Conservation (phyloP, 2,113 vertebrate species). For the Leuciscus idus region DNA sequence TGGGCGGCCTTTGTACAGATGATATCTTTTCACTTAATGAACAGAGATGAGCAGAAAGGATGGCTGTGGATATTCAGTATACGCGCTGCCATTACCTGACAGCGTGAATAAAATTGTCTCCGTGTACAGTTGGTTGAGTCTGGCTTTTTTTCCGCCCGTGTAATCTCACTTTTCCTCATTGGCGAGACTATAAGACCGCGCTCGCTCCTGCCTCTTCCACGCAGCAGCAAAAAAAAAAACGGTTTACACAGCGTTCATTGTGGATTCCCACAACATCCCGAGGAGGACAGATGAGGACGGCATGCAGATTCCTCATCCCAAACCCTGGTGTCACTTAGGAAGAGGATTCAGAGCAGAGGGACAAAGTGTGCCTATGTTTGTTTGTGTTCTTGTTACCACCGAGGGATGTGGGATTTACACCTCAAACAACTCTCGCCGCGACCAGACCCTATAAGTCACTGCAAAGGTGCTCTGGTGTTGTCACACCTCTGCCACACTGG, state of each 20-base stretch:
- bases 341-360: conserved; percentile 60
- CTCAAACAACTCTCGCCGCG: conserved; percentile 36
- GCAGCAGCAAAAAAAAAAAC: neutral
- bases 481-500: conserved; percentile 26
- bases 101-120: conserved; percentile 19
- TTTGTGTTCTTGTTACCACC: conserved; percentile 62
- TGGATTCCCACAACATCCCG: conserved; percentile 66
- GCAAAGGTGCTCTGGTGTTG: conserved; percentile 40
- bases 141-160: neutral
- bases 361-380: conserved; percentile 48
- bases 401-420: conserved; percentile 48
- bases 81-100: neutral
- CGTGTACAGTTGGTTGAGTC: neutral
- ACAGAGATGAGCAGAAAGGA: conserved; percentile 27
- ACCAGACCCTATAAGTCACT: conserved; percentile 49
- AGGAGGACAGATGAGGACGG: conserved; percentile 62
- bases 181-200: neutral
- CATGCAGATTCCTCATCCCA: conserved; percentile 70
- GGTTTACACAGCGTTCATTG: conserved; percentile 59
- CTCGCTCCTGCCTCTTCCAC: neutral
- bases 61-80: conserved; percentile 19
- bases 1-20: conserved; percentile 24
- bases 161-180: conserved; percentile 1
- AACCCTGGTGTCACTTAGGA: conserved; percentile 68
- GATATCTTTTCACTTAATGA: conserved; percentile 21